Evolutionary conservation across 2,888 invertebrate genomes (phyloP).

Genomic region (Synergus laeviventris): DNA sequence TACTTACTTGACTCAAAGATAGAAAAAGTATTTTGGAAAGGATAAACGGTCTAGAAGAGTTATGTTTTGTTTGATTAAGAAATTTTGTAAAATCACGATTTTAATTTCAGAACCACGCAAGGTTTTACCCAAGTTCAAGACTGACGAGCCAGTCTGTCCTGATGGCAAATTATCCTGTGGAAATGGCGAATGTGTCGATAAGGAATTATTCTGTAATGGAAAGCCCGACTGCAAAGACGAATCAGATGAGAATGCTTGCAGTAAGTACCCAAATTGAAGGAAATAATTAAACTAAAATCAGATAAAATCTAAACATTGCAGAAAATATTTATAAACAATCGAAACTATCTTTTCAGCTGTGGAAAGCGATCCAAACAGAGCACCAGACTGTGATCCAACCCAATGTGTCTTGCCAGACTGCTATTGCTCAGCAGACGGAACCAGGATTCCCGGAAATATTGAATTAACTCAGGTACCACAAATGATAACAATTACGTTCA

Average conservation of each 20-base stretch:
- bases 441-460: conserved; percentile 89
- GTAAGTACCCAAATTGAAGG: conserved; percentile 81
- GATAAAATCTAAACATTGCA: conserved; percentile 1
- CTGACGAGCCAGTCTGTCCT: conserved; percentile 94
- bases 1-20: no score
- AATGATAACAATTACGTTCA: conserved; percentile 95
- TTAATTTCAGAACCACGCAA: conserved; percentile 89
- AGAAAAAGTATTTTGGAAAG: background rate
- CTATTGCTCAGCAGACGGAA: conserved; percentile 95
- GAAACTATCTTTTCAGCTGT: conserved; percentile 81
- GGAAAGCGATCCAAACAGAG: conserved; percentile 92
- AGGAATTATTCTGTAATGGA: conserved; percentile 94
- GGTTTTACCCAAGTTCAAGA: conserved; percentile 91
- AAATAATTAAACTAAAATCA: conserved; percentile 37
- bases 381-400: conserved; percentile 92
- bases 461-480: conserved; percentile 92
- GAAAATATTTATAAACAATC: background rate
- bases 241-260: conserved; percentile 96
- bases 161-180: conserved; percentile 94
- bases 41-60: conserved; percentile 3
- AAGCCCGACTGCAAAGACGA: conserved; percentile 95
- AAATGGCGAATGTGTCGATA: conserved; percentile 93
- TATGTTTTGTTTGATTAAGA: background rate
- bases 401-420: conserved; percentile 94
- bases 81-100: conserved; percentile 23